phyloP scores from a whole-genome alignment of 2,888 invertebrate genomes.

The Latrodectus elegans region DNA sequence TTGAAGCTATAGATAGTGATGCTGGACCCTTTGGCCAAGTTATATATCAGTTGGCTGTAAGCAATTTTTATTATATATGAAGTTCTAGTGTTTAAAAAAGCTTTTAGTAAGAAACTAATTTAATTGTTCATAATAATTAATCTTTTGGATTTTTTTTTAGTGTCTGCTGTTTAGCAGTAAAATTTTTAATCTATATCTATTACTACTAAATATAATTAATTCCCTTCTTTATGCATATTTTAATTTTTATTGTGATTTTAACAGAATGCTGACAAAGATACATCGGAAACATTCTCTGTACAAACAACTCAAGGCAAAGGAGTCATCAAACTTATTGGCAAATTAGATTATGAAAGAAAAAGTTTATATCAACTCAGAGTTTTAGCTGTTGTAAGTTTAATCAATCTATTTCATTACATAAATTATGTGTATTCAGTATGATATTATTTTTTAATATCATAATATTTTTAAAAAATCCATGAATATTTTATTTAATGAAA shows the following conservation, averaged over 20 bases:
- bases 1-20: conserved; percentile 91
- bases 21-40: conserved; percentile 95
- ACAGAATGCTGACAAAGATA: conserved; percentile 66
- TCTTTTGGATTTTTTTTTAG: too few species aligned
- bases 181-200: too few species aligned
- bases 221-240: too few species aligned
- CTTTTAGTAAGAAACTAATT: too few species aligned
- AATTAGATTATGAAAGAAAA: conserved; percentile 89
- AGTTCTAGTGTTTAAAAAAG: too few species aligned
- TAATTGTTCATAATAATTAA: too few species aligned
- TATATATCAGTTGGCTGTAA: conserved; percentile 86
- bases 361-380: conserved; percentile 85
- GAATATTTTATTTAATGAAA: neutral
- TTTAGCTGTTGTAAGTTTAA: conserved; percentile 70
- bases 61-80: neutral
- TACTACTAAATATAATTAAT: too few species aligned
- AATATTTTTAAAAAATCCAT: neutral
- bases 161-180: too few species aligned
- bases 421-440: neutral
- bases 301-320: conserved; percentile 80
- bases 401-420: neutral
- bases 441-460: neutral
- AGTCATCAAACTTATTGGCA: conserved; percentile 84
- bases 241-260: conserved; percentile 5
- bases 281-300: conserved; percentile 62